phyloP scores from a whole-genome alignment of 2,888 invertebrate genomes.

The Xanthia icteritia region DNA sequence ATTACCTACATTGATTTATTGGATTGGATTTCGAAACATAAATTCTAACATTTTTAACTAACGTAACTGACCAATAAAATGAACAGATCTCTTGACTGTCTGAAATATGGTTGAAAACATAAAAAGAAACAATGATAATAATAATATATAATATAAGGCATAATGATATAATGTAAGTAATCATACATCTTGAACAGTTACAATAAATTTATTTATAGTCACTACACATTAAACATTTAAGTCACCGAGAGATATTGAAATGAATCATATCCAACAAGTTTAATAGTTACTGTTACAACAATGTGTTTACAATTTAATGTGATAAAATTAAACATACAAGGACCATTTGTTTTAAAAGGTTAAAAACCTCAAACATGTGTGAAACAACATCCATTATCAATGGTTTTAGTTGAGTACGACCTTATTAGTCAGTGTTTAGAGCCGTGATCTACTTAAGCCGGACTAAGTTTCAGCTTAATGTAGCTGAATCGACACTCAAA shows the following conservation, averaged over 20 bases:
- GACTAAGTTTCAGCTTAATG: constrained; percentile 18
- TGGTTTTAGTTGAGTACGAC: constrained; percentile 10
- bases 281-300: constrained; percentile 28
- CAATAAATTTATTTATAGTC: not conserved
- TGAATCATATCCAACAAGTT: constrained; percentile 28
- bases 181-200: not conserved
- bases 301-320: constrained; percentile 47
- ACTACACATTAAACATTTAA: not conserved
- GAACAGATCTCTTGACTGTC: not conserved
- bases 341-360: constrained; percentile 33
- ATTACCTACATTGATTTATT: too few relatives aligned
- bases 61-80: not conserved
- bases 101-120: not conserved
- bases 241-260: constrained; percentile 28
- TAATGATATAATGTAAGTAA: too few relatives aligned
- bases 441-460: constrained; percentile 9
- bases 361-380: constrained; percentile 44
- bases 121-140: too few relatives aligned
- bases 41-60: not conserved
- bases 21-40: not conserved
- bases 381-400: constrained; percentile 6
- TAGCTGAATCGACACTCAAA: constrained; percentile 8
- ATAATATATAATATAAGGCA: too few relatives aligned
- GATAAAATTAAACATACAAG: constrained; percentile 28
- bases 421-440: constrained; percentile 19